phyloP scores from a whole-genome alignment of 2,113 vertebrate genomes.

The Boleophthalmus pectinirostris region DNA sequence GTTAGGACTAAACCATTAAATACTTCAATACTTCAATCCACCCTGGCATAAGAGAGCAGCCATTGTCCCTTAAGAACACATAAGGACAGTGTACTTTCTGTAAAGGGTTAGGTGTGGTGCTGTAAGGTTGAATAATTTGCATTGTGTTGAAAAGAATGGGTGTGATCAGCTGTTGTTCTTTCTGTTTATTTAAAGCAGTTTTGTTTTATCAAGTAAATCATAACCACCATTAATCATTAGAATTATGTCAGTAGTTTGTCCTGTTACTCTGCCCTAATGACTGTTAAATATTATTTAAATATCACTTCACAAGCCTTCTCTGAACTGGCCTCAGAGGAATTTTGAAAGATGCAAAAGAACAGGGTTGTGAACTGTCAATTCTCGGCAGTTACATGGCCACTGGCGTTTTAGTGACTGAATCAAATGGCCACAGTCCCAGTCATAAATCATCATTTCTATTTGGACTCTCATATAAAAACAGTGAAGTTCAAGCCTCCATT shows the following conservation, averaged over 20 bases:
- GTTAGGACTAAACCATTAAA: slow-evolving; percentile 68
- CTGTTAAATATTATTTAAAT: background rate
- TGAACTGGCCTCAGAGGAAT: background rate
- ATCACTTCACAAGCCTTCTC: background rate
- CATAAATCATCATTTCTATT: no score
- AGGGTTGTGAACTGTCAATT: no score
- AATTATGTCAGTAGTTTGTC: background rate
- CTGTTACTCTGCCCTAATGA: background rate
- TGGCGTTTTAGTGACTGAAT: no score
- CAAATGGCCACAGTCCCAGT: no score
- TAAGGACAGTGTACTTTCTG: slow-evolving; percentile 31
- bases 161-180: slow-evolving; percentile 26
- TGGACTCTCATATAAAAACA: no score
- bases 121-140: slow-evolving; percentile 42
- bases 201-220: slow-evolving; percentile 27
- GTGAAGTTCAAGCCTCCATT: no score
- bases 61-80: slow-evolving; percentile 48
- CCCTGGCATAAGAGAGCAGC: slow-evolving; percentile 38
- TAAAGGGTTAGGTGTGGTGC: slow-evolving; percentile 55
- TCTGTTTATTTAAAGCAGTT: slow-evolving; percentile 29
- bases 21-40: slow-evolving; percentile 44
- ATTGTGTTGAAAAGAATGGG: slow-evolving; percentile 14
- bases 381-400: no score
- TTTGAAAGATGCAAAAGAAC: background rate
- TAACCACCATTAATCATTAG: slow-evolving; percentile 7